A percentile compares a stretch with the other conserved stretches of the same genome.
Conservation (phyloP, 1,140 invertebrate species). For the Papilio glaucus region DNA sequence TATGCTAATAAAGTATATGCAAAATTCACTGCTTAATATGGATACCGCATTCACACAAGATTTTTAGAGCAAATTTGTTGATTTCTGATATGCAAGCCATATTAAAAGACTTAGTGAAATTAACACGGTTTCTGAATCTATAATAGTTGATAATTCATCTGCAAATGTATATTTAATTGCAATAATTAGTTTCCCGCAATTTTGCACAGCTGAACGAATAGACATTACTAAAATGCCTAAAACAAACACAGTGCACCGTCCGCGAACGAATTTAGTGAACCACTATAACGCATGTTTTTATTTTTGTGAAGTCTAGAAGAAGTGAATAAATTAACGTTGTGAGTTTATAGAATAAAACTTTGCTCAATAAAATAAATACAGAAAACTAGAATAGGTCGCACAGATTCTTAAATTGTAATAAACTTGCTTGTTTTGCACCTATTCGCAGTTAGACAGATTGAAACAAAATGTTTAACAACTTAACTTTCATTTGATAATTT, state of each 20-base stretch:
- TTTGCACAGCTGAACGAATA: conserved; percentile 65
- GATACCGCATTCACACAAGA: background rate
- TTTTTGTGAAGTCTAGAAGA: conserved; percentile 58
- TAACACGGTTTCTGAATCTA: conserved; percentile 43
- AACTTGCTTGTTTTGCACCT: too few species aligned
- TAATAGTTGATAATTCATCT: conserved; percentile 51
- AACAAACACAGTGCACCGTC: conserved; percentile 49
- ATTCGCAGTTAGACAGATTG: background rate
- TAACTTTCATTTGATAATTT: background rate
- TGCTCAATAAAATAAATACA: conserved; percentile 4
- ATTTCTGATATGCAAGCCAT: conserved; percentile 41
- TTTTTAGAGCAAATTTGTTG: background rate
- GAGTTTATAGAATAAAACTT: conserved; percentile 31
- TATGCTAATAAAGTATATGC: conserved; percentile 48
- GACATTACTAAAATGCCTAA: conserved; percentile 57
- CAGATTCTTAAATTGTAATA: too few species aligned
- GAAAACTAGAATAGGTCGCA: too few species aligned
- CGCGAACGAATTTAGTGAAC: conserved; percentile 53
- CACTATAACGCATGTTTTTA: conserved; percentile 66
- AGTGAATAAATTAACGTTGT: conserved; percentile 38
- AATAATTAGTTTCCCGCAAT: conserved; percentile 56
- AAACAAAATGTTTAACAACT: background rate
- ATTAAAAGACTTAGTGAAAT: conserved; percentile 36
- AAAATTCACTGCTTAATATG: conserved; percentile 15
- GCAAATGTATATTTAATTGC: conserved; percentile 58